Evolutionary conservation across 2,797 vertebrate genomes (phyloP).

Genomic region (Oophaga sylvatica): DNA sequence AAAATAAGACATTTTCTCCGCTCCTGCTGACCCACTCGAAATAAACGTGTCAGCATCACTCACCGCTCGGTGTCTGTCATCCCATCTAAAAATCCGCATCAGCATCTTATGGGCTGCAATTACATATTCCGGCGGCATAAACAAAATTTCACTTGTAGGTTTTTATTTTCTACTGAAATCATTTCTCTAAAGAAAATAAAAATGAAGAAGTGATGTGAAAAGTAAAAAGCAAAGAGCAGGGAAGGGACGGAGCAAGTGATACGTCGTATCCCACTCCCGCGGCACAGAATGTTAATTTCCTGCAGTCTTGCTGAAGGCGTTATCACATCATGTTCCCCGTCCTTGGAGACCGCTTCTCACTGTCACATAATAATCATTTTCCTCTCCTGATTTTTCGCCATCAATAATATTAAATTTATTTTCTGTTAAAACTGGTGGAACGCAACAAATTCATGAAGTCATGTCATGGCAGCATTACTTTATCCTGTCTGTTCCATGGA

Average conservation of each 20-base stretch:
- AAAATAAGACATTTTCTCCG: not conserved
- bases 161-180: conserved; percentile 38
- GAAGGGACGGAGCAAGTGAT: not conserved
- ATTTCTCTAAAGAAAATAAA: conserved; percentile 29
- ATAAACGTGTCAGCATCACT: conserved; percentile 35
- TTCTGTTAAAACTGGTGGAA: not conserved
- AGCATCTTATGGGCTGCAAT: conserved; percentile 31
- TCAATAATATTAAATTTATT: conserved; percentile 29
- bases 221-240: not conserved
- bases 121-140: conserved; percentile 22
- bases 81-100: conserved; percentile 1
- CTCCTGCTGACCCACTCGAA: conserved; percentile 25
- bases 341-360: not conserved
- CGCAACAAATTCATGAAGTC: not conserved
- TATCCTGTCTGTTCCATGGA: not conserved
- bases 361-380: conserved; percentile 36
- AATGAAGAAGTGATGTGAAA: not conserved
- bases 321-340: not conserved
- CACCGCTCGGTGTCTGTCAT: not conserved
- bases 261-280: not conserved
- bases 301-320: conserved; percentile 29
- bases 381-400: not conserved
- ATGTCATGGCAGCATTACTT: not conserved
- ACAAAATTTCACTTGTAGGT: conserved; percentile 38
- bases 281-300: conserved; percentile 19